These are phyloP conservation scores for Rynchops niger DNA, from an alignment of 2,113 vertebrate species.

Conservation along the genomic window DNA sequence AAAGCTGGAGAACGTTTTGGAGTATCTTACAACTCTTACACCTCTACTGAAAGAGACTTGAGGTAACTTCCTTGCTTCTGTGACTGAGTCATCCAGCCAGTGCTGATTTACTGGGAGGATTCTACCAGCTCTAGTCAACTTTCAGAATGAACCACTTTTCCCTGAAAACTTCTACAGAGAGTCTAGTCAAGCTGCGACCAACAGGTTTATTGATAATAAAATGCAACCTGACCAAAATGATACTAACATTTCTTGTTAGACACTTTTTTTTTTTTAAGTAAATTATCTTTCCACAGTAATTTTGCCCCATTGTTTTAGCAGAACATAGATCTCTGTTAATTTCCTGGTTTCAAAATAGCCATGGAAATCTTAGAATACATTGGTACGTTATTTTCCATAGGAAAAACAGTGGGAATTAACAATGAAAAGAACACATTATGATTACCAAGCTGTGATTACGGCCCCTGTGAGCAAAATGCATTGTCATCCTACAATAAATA, in stretches of 20 bases:
- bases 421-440: background rate
- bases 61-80: background rate
- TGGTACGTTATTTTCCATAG: background rate
- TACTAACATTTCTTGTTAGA: background rate
- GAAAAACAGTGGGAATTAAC: background rate
- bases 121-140: background rate
- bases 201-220: background rate
- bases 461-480: background rate
- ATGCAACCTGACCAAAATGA: background rate
- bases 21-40: background rate
- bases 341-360: background rate
- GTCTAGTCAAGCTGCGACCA: background rate
- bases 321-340: background rate
- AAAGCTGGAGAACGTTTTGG: background rate
- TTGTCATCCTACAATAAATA: background rate
- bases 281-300: background rate
- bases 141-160: background rate
- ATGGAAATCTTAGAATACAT: background rate
- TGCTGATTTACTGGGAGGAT: background rate
- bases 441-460: constrained; percentile 19
- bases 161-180: background rate
- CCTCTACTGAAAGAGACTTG: background rate
- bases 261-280: background rate
- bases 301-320: background rate
- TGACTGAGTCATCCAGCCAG: background rate